phyloP scores from a whole-genome alignment of 2,888 invertebrate species.

The Choristoneura rosaceana region DNA sequence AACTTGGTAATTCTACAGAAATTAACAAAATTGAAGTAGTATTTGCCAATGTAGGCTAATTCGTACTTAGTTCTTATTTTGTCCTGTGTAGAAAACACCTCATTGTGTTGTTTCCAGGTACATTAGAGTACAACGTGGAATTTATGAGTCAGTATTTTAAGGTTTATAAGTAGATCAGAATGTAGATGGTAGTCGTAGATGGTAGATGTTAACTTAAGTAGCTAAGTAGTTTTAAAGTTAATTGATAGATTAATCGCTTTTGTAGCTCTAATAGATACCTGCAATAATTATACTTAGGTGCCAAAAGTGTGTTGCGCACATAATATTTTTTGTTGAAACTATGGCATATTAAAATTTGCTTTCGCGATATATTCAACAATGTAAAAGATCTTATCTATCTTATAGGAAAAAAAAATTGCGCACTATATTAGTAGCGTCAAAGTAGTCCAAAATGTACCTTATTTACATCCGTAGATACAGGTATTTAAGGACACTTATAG shows the following conservation, averaged over 20 bases:
- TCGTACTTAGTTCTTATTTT: background rate
- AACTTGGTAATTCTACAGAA: background rate
- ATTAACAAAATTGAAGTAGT: background rate
- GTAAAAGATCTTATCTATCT: too few relatives aligned
- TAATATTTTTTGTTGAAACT: too few relatives aligned
- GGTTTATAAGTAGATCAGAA: constrained; percentile 48
- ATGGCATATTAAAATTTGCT: too few relatives aligned
- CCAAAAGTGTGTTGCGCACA: too few relatives aligned
- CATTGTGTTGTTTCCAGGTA: constrained; percentile 19
- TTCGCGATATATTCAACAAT: too few relatives aligned
- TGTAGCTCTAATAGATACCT: constrained; percentile 4
- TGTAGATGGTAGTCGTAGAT: constrained; percentile 49
- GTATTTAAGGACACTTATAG: too few relatives aligned
- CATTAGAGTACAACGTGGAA: constrained; percentile 18
- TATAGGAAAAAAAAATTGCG: too few relatives aligned
- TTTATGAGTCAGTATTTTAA: constrained; percentile 67
- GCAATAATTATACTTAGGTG: too few relatives aligned
- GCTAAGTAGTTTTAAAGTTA: constrained; percentile 16
- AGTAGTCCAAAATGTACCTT: too few relatives aligned
- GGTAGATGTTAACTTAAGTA: constrained; percentile 42
- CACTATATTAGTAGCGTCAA: too few relatives aligned
- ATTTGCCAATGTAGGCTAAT: background rate
- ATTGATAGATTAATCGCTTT: constrained; percentile 8
- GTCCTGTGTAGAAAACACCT: background rate
- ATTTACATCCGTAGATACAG: too few relatives aligned